phyloP scores from a whole-genome alignment of 2,888 invertebrate species.

The Nomada lathburiana region DNA sequence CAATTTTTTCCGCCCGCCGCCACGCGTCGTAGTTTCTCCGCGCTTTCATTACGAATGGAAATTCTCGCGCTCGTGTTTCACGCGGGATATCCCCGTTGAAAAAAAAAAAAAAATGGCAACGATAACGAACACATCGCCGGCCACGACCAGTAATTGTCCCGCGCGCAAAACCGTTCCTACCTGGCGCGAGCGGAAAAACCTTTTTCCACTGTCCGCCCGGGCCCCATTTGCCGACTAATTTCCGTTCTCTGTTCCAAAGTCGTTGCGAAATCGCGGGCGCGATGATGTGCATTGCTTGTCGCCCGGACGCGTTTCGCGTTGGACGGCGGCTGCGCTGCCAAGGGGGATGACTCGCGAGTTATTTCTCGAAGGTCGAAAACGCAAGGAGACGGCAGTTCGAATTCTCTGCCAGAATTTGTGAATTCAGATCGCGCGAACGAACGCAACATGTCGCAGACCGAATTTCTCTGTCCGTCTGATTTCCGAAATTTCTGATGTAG shows the following conservation, averaged over 20 bases:
- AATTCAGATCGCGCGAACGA: too few relatives aligned
- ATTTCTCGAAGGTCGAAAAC: too few relatives aligned
- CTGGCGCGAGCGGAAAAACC: constrained; percentile 11
- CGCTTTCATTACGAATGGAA: constrained; percentile 65
- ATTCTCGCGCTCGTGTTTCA: constrained; percentile 63
- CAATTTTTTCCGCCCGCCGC: constrained; percentile 9
- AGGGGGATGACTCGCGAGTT: too few relatives aligned
- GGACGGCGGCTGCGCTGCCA: too few relatives aligned
- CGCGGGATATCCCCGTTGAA: constrained; percentile 46
- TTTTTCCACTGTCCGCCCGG: constrained; percentile 17
- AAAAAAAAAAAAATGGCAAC: constrained; percentile 62
- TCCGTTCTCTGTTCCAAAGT: constrained; percentile 24
- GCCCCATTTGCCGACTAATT: constrained; percentile 50
- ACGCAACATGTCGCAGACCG: too few relatives aligned
- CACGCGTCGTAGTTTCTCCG: constrained; percentile 22
- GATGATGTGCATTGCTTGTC: background rate
- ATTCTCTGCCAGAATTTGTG: too few relatives aligned
- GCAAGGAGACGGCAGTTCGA: too few relatives aligned
- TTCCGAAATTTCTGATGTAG: too few relatives aligned
- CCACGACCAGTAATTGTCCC: constrained; percentile 58
- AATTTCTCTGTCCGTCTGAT: too few relatives aligned
- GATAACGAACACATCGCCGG: constrained; percentile 63
- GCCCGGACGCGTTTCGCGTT: too few relatives aligned
- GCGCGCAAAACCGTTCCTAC: constrained; percentile 42
- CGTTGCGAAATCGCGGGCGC: constrained; percentile 7